Base-by-base conservation (phyloP, 1,140 invertebrate genomes). In the Pygmarrhopalites habei region DNA sequence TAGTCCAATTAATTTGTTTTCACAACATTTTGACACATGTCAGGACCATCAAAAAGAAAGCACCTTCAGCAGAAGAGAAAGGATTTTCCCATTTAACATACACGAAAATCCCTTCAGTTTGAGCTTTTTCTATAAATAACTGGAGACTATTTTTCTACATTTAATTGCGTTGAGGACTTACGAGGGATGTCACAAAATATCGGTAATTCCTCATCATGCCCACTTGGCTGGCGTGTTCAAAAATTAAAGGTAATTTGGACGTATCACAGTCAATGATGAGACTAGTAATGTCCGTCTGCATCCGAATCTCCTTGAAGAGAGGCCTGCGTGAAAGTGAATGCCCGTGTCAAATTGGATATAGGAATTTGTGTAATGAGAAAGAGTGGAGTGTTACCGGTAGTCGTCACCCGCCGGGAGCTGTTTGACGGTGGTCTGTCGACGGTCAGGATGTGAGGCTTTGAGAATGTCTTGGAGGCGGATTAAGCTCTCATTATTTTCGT, bases 401-500 rank as follows among this genome's bases (percentile, higher is more conserved):
- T 72, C 72, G 46, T 66, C 72, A 15, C 64, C 72, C 15, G 65
- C 71, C n/a, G 72, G 72, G 30, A 79, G 72, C 65, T 79, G 78
- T 5, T 76, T 70, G 19, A 79, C 74, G 41, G 73, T 71, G 12
- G 77, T 74, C 62, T 75, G 65, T 57, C 76, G 69, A 61, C 73
- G 72, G 17, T 65, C 19, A 5, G 64, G 61, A 7, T 32, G 28
- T 1, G 68, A 66, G 12, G 60, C 53, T 39, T 61, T 58, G 10
- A 68, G 52, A 60, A 66, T 46, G 81, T 80, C 80, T 68, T 82
- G 80, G 17, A 82, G 73, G 29, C 79, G 72, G 14, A 82, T 75
- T 61, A 83, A 71, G 74, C 81, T 79, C 57, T 81, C 79, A 64
- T 80, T 77, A 66, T 80, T 75, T 68, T 82, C 79, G 65, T 82